Evolutionary conservation across 2,797 vertebrate genomes (phyloP).

Genomic region (Pyrocephalus nanus): DNA sequence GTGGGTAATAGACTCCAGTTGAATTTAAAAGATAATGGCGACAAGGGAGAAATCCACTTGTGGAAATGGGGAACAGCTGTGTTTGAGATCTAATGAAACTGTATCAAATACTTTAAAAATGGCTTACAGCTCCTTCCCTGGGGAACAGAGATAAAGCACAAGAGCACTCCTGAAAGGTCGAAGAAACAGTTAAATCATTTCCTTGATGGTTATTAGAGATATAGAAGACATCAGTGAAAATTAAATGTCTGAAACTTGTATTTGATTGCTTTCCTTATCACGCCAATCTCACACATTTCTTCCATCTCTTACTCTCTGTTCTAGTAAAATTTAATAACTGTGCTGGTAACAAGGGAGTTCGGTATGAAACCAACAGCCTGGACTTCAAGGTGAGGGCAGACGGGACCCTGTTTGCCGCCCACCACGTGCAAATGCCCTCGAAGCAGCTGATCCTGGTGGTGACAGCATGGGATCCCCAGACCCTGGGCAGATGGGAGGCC

Average conservation of each 20-base stretch:
- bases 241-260: conserved; percentile 65
- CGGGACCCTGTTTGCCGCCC: conserved; percentile 83
- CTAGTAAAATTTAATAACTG: conserved; percentile 91
- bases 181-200: conserved; percentile 47
- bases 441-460: conserved; percentile 85
- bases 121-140: conserved; percentile 18
- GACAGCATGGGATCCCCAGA: conserved; percentile 78
- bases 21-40: conserved; percentile 44
- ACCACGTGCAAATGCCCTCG: conserved; percentile 75
- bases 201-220: conserved; percentile 45
- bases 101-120: conserved; percentile 42
- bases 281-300: conserved; percentile 30
- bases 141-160: conserved; percentile 52
- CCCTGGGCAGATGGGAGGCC: conserved; percentile 81
- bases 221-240: conserved; percentile 52
- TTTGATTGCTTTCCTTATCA: conserved; percentile 62
- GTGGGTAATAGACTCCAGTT: conserved; percentile 42
- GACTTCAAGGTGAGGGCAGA: conserved; percentile 85
- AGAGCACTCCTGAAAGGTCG: conserved; percentile 57
- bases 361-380: conserved; percentile 84
- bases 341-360: conserved; percentile 78
- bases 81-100: conserved; percentile 39
- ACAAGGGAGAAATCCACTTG: conserved; percentile 46
- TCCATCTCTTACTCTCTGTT: conserved; percentile 58
- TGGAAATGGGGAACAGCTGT: conserved; percentile 51